phyloP scores from a whole-genome alignment of 2,797 vertebrate genomes.

The Hybognathus amarus region DNA sequence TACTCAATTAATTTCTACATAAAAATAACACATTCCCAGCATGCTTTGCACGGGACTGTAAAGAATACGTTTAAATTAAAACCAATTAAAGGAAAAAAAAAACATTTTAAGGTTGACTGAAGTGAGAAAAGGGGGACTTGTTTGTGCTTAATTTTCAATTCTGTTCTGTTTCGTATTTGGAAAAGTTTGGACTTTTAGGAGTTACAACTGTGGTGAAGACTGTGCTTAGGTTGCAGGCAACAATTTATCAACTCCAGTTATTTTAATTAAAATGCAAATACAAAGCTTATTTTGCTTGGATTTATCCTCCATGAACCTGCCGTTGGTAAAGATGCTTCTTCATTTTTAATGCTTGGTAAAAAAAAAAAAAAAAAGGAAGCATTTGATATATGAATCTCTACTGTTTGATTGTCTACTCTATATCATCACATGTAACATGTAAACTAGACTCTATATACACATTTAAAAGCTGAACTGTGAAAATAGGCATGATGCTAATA shows the following conservation, averaged over 20 bases:
- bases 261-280: neutral
- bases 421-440: too few relatives aligned
- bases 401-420: too few relatives aligned
- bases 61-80: neutral
- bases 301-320: neutral
- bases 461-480: too few relatives aligned
- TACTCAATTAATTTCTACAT: neutral
- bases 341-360: neutral
- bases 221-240: neutral
- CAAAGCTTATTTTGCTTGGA: neutral
- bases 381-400: neutral
- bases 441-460: too few relatives aligned
- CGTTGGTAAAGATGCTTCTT: neutral
- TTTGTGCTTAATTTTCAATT: neutral
- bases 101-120: too few relatives aligned
- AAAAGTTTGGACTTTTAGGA: neutral
- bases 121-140: neutral
- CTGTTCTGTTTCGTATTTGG: neutral
- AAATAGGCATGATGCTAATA: too few relatives aligned
- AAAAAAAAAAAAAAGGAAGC: neutral
- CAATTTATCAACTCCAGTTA: neutral
- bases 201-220: neutral
- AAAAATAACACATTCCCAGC: neutral
- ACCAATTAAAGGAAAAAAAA: too few relatives aligned
- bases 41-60: neutral